Conservation (phyloP, 2,113 vertebrate species). For the Melanerpes aurifrons region DNA sequence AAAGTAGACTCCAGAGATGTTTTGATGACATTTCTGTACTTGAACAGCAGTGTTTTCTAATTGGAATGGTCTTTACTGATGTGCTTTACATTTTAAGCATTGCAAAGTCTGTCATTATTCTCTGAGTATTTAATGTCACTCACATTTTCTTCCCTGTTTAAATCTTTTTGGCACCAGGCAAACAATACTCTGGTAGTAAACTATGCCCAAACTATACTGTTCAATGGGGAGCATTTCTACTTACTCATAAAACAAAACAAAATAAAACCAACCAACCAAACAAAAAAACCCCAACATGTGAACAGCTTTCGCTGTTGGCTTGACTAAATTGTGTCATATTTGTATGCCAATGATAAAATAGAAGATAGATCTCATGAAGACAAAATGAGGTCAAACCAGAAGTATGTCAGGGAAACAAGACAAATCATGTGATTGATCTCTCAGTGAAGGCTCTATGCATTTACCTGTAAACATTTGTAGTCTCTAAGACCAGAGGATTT, state of each 20-base stretch:
- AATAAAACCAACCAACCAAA: too few species aligned
- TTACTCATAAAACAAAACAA: background rate
- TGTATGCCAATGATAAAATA: background rate
- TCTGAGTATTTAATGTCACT: background rate
- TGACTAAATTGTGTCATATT: background rate
- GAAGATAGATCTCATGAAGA: background rate
- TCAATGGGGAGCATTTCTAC: background rate
- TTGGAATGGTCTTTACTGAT: background rate
- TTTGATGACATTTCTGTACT: background rate
- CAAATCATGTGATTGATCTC: background rate
- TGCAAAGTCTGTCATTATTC: background rate
- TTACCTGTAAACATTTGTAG: background rate
- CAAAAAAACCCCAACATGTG: background rate
- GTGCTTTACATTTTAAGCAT: background rate
- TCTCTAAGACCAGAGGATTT: background rate
- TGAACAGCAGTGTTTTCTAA: background rate
- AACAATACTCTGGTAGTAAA: background rate
- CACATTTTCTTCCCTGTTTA: background rate
- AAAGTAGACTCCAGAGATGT: background rate
- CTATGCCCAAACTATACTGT: background rate
- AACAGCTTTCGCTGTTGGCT: background rate
- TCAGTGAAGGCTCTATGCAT: background rate
- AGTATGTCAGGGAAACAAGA: background rate
- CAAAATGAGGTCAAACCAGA: background rate
- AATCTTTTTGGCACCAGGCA: background rate